These are phyloP conservation scores for Leptinotarsa rubiginosa DNA, from an alignment of 2,888 invertebrate species.

Conservation along the genomic window DNA sequence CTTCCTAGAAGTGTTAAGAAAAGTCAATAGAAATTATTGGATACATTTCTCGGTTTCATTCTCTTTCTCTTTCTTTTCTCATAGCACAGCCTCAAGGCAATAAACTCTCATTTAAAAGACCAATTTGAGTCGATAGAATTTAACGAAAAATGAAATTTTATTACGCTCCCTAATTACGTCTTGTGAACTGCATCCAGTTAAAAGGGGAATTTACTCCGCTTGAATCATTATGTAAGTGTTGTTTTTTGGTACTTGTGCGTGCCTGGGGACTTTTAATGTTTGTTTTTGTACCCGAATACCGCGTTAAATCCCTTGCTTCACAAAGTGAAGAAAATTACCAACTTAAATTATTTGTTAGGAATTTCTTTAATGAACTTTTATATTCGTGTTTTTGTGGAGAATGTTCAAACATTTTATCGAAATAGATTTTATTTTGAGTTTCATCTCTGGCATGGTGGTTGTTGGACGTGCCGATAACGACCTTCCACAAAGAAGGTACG, in stretches of 20 bases:
- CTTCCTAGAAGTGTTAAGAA: constrained; percentile 26
- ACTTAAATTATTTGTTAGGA: background rate
- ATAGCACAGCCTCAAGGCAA: background rate
- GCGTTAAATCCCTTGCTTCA: background rate
- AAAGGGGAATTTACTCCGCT: constrained; percentile 5
- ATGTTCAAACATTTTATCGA: too few species aligned
- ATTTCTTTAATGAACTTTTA: background rate
- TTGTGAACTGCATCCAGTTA: constrained; percentile 20
- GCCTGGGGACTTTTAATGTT: background rate
- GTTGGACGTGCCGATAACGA: too few species aligned
- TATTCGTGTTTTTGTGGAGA: background rate
- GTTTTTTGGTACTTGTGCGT: constrained; percentile 12
- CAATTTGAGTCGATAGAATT: constrained; percentile 18
- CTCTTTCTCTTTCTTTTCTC: background rate
- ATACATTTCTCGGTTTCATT: constrained; percentile 8
- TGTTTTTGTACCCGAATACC: background rate
- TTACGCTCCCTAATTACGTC: constrained; percentile 8
- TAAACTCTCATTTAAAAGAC: constrained; percentile 22
- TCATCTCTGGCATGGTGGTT: too few species aligned
- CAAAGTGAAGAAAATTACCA: background rate
- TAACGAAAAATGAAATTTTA: constrained; percentile 20
- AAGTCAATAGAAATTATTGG: constrained; percentile 26
- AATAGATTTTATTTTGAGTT: too few species aligned
- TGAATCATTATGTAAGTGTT: constrained; percentile 11
- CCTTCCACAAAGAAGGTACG: too few species aligned